Conservation (phyloP, 2,797 vertebrate species). For the Danio albolineatus region DNA sequence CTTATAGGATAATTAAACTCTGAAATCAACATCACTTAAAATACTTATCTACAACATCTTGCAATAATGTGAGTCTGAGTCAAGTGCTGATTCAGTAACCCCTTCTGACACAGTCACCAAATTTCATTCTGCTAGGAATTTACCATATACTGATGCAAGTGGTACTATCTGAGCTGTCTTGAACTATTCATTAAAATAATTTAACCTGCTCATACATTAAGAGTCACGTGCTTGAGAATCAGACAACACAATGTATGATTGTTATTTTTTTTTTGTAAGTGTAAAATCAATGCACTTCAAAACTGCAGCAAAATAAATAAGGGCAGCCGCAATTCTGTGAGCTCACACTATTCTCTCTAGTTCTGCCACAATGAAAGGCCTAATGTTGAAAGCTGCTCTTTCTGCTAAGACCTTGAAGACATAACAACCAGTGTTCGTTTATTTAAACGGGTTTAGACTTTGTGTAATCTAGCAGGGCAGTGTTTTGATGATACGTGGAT, state of each 20-base stretch:
- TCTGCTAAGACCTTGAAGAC: conserved; percentile 32
- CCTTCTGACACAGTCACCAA: background rate
- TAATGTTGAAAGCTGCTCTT: conserved; percentile 11
- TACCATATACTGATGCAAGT: background rate
- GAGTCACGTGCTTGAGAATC: background rate
- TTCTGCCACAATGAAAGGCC: background rate
- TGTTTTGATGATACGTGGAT: background rate
- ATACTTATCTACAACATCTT: too few species aligned
- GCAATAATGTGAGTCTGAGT: background rate
- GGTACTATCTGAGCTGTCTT: background rate
- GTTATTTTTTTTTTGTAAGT: background rate
- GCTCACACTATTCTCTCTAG: background rate
- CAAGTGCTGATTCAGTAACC: background rate
- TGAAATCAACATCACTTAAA: background rate
- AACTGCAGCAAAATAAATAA: background rate
- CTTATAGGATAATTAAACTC: background rate
- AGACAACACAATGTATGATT: background rate
- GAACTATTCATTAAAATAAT: background rate
- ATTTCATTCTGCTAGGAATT: background rate
- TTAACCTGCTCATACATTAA: background rate
- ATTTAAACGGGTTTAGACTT: conserved; percentile 25
- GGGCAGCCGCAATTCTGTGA: background rate
- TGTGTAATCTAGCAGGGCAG: conserved; percentile 29
- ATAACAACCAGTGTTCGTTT: conserved; percentile 35
- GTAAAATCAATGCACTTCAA: background rate